A percentile compares a stretch with the other conserved stretches of the same genome.
phyloP scores from a whole-genome alignment of 2,888 invertebrate genomes.

The Campaea margaritaria region DNA sequence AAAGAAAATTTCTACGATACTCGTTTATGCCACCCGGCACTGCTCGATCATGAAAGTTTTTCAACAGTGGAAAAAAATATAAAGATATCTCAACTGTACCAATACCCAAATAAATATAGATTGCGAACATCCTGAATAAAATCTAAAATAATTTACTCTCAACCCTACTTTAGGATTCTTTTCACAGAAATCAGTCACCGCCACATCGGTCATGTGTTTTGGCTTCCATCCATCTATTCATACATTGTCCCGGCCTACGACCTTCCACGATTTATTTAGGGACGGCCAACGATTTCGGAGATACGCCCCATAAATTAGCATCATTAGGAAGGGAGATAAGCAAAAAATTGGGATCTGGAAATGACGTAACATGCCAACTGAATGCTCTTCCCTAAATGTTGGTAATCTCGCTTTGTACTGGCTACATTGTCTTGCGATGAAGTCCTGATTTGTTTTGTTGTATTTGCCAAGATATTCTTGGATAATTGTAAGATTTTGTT shows the following conservation, averaged over 20 bases:
- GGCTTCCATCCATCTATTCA: constrained; percentile 39
- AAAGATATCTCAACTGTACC: too few relatives aligned
- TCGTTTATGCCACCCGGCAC: too few relatives aligned
- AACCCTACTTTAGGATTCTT: constrained; percentile 25
- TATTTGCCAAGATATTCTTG: constrained; percentile 9
- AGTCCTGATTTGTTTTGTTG: constrained; percentile 22
- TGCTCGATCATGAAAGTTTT: too few relatives aligned
- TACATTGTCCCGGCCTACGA: constrained; percentile 24
- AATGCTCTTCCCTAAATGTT: constrained; percentile 35
- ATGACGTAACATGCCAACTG: constrained; percentile 39
- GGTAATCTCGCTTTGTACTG: constrained; percentile 30
- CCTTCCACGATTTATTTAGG: constrained; percentile 31
- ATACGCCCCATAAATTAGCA: constrained; percentile 45
- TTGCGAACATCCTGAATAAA: too few relatives aligned
- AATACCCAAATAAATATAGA: too few relatives aligned
- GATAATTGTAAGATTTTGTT: neutral
- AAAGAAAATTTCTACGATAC: too few relatives aligned
- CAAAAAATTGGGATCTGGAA: constrained; percentile 42
- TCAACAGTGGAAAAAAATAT: too few relatives aligned
- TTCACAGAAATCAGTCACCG: constrained; percentile 31
- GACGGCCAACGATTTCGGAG: constrained; percentile 37
- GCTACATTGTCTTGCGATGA: constrained; percentile 24
- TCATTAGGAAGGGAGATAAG: constrained; percentile 45
- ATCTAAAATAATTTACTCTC: neutral
- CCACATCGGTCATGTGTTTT: constrained; percentile 33